Base-by-base conservation (phyloP, 2,113 vertebrate genomes). In the Pristiophorus japonicus region DNA sequence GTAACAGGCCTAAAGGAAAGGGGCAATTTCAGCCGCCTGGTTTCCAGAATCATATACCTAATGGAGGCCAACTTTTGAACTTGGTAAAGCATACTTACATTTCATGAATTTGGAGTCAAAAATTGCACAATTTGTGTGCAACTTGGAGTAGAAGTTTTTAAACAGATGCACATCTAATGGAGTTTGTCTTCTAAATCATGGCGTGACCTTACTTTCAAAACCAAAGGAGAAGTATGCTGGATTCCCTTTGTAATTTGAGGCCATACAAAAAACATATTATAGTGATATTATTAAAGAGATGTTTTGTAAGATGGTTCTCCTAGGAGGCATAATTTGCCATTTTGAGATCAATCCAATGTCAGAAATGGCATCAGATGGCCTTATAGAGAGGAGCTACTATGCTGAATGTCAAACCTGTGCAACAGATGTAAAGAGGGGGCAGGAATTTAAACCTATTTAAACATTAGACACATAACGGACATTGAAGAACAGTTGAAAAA, bases 21-120 rank as follows among this genome's bases (percentile, higher is more conserved):
- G n/a, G n/a, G n/a, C n/a, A n/a, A n/a, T n/a, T n/a, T n/a, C n/a
- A n/a, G n/a, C n/a, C n/a, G n/a, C n/a, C n/a, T n/a, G 97, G 97
- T 96, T 85, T 24, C 95, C 97, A 97, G 97, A 91, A 96, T 93
- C 34, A 84, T 95, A n/a, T 51, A 81, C 22, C 95, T 81, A 81
- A 62, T 24, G 95, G 20, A 47, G 66, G 5, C 38, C 51, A 84
- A 81, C 95, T 55, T 95, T 95, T 95, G 42, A 78, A 18, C 94
- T 95, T 24, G 11, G 38, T 81, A 42, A 81, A 81, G 78, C 78
- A 81, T 10, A 81, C 78, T 81, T 81, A 27, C 10, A 14, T 42
- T 81, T 81, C 34, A n/a, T 81, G 78, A 42, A 81, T 38, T 34
- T 78, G 75, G 67, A 30, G 30, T 78, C 38, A 42, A 81, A n/a